These are phyloP conservation scores for Gallinago undulata DNA, from an alignment of 2,113 vertebrate species.

Conservation along the genomic window DNA sequence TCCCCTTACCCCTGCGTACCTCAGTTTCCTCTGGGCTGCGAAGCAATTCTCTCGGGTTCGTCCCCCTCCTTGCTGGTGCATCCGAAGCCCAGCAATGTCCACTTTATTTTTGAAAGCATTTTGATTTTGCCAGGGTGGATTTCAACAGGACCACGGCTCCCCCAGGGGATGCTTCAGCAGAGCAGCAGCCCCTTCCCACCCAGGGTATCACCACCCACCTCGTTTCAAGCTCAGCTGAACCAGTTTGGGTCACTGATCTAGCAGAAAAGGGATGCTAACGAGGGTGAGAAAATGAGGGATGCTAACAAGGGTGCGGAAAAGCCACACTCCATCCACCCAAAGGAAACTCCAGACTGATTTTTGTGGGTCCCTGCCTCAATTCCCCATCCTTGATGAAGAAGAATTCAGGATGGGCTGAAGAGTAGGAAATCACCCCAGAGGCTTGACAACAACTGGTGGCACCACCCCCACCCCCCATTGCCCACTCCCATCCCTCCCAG, in stretches of 20 bases:
- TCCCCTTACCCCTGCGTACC: not conserved
- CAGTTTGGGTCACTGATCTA: accelerated
- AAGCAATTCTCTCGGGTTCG: not conserved
- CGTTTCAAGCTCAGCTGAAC: accelerated
- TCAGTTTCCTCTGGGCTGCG: accelerated
- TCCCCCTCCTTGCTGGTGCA: not conserved
- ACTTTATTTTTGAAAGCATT: not conserved
- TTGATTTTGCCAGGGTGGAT: not conserved
- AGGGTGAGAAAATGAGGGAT: not conserved
- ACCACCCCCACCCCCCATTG: too few species aligned
- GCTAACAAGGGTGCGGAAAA: not conserved
- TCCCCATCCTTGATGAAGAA: not conserved
- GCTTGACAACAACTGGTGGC: accelerated
- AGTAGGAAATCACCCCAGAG: not conserved
- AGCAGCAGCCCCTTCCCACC: not conserved
- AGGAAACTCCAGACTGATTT: not conserved
- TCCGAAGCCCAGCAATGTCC: not conserved
- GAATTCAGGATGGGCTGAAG: not conserved
- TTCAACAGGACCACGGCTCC: accelerated
- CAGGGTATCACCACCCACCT: not conserved
- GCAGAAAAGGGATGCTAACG: not conserved
- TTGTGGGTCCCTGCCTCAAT: not conserved
- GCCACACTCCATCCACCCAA: not conserved
- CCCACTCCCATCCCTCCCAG: not conserved
- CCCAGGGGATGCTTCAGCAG: not conserved